Conservation (phyloP, 2,888 invertebrate genomes). For the Eurytoma adleriae region DNA sequence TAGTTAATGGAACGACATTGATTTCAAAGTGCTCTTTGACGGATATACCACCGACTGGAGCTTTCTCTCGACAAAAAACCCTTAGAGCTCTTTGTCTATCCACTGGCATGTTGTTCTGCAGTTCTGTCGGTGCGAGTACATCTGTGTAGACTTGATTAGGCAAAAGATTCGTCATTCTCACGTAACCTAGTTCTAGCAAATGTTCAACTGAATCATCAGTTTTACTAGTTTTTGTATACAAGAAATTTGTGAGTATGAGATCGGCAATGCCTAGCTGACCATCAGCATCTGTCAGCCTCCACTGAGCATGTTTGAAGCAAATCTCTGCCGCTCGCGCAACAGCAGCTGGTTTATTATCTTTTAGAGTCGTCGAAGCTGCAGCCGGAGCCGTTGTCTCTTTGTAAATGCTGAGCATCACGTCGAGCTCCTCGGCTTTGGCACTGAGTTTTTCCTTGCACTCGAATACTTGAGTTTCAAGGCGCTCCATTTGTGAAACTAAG, state of each 20-base stretch:
- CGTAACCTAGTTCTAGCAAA: conserved; percentile 95
- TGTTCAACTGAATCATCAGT: conserved; percentile 99
- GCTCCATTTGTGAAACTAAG: conserved; percentile 83
- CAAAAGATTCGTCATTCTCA: conserved; percentile 95
- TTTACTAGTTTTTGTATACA: conserved; percentile 97
- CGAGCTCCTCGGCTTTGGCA: conserved; percentile 93
- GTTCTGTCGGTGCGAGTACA: conserved; percentile 87
- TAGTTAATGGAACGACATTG: conserved; percentile 95
- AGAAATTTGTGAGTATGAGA: conserved; percentile 94
- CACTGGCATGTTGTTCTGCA: conserved; percentile 91
- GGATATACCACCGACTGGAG: conserved; percentile 98
- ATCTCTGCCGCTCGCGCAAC: conserved; percentile 94
- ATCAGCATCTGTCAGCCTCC: conserved; percentile 98
- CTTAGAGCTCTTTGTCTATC: conserved; percentile 92
- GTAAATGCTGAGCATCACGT: conserved; percentile 96
- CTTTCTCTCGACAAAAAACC: conserved; percentile 96
- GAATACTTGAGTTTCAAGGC: conserved; percentile 86
- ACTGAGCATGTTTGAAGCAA: conserved; percentile 98
- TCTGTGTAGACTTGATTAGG: conserved; percentile 97
- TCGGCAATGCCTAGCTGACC: conserved; percentile 99
- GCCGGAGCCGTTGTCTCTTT: conserved; percentile 85
- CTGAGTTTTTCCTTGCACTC: conserved; percentile 93
- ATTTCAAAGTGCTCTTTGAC: conserved; percentile 99
- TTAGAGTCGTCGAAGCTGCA: conserved; percentile 77
- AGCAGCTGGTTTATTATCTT: conserved; percentile 84